Percentiles rank a stretch among this genome's conserved stretches.
These are phyloP conservation scores for Pollenia griseotomentosa DNA, from an alignment of 2,888 invertebrate genomes.

Conservation along the genomic window DNA sequence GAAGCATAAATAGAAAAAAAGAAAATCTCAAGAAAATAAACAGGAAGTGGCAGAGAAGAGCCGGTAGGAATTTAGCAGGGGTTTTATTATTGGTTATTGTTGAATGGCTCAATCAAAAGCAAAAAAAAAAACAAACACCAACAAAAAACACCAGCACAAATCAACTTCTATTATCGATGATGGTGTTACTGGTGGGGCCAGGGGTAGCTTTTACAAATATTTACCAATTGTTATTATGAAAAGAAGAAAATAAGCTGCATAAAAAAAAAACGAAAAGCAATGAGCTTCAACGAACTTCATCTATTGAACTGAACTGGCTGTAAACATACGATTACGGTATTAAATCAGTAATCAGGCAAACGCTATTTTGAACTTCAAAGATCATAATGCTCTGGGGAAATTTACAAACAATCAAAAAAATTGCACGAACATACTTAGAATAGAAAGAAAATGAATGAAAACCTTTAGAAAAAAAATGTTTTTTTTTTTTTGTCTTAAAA, in stretches of 20 bases:
- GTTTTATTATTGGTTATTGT: conserved; percentile 64
- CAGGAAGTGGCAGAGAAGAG: conserved; percentile 28
- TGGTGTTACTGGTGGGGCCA: not conserved
- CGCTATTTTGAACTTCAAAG: conserved; percentile 74
- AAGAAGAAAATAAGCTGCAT: not conserved
- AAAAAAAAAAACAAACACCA: not conserved
- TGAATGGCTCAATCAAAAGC: conserved; percentile 44
- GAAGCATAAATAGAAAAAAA: conserved; percentile 3
- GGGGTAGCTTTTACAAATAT: conserved; percentile 55
- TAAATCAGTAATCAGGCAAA: conserved; percentile 76
- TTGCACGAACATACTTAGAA: conserved; percentile 36
- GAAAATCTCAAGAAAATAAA: conserved; percentile 32
- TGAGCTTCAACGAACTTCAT: conserved; percentile 39
- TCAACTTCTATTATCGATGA: not conserved
- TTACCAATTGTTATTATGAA: conserved; percentile 69
- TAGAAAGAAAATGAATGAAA: conserved; percentile 9
- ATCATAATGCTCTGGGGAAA: conserved; percentile 75
- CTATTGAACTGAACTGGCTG: conserved; percentile 64
- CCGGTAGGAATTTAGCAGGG: conserved; percentile 49
- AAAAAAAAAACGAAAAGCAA: not conserved
- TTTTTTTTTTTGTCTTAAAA: not conserved
- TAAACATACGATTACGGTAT: conserved; percentile 76
- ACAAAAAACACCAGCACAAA: conserved; percentile 19
- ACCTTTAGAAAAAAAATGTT: conserved; percentile 44
- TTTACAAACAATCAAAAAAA: conserved; percentile 75